These are phyloP conservation scores for Isurus oxyrinchus DNA, from an alignment of 2,113 vertebrate species.

Conservation along the genomic window DNA sequence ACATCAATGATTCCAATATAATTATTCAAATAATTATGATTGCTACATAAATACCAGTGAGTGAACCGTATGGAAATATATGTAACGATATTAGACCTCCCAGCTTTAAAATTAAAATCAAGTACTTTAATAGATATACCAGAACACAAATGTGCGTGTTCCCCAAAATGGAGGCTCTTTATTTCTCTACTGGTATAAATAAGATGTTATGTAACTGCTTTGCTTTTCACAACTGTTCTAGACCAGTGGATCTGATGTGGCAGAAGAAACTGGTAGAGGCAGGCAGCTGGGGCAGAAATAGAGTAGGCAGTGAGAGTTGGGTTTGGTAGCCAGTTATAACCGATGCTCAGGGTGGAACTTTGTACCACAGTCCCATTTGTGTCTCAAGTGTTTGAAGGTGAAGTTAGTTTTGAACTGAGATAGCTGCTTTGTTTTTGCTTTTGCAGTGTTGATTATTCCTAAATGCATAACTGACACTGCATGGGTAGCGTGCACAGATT, in stretches of 20 bases:
- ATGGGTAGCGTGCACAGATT: not conserved
- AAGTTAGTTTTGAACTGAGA: not conserved
- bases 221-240: not conserved
- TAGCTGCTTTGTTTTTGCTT: not conserved
- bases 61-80: not conserved
- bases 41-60: not conserved
- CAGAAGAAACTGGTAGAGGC: not conserved
- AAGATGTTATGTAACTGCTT: not conserved
- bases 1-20: not conserved
- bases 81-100: not conserved
- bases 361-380: not conserved
- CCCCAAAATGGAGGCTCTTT: not conserved
- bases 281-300: not conserved
- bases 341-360: not conserved
- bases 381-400: not conserved
- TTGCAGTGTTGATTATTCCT: not conserved
- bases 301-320: not conserved
- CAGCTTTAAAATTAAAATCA: not conserved
- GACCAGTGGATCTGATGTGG: not conserved
- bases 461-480: not conserved
- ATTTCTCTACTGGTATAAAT: not conserved
- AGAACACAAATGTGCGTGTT: not conserved
- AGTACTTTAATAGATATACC: not conserved
- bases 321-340: not conserved
- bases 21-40: not conserved